Evolutionary conservation across 92 coral and sea anemone species (phyloP).

Genomic region (Palythoa heliodiscus): DNA sequence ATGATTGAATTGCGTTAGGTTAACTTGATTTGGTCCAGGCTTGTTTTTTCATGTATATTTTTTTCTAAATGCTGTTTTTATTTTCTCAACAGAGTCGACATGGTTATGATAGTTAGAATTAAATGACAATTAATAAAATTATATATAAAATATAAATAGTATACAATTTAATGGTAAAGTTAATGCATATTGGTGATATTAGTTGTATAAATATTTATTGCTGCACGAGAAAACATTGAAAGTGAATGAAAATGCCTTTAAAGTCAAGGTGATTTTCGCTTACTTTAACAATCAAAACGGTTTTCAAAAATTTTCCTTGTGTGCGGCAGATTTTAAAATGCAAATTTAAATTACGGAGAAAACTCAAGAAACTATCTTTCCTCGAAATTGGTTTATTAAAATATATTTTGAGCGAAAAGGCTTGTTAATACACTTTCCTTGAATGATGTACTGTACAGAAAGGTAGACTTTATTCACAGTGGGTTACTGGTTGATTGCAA

Average conservation of each 20-base stretch:
- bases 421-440: background rate
- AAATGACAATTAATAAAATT: conserved; percentile 1
- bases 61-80: background rate
- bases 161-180: conserved; percentile 34
- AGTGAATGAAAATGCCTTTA: background rate
- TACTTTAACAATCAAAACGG: too few relatives aligned
- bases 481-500: background rate
- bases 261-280: background rate
- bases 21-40: too few relatives aligned
- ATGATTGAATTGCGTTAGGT: too few relatives aligned
- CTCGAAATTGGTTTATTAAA: background rate
- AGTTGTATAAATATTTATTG: conserved; percentile 37
- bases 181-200: conserved; percentile 10
- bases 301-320: background rate
- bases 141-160: conserved; percentile 32
- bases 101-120: conserved; percentile 73
- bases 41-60: too few relatives aligned
- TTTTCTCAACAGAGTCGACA: conserved; percentile 60
- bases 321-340: background rate
- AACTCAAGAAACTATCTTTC: background rate
- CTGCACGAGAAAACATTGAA: conserved; percentile 29
- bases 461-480: background rate
- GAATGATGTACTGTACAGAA: background rate
- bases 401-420: background rate
- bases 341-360: background rate